Conservation (phyloP, 2,888 invertebrate genomes). For the Ophion ellenae region DNA sequence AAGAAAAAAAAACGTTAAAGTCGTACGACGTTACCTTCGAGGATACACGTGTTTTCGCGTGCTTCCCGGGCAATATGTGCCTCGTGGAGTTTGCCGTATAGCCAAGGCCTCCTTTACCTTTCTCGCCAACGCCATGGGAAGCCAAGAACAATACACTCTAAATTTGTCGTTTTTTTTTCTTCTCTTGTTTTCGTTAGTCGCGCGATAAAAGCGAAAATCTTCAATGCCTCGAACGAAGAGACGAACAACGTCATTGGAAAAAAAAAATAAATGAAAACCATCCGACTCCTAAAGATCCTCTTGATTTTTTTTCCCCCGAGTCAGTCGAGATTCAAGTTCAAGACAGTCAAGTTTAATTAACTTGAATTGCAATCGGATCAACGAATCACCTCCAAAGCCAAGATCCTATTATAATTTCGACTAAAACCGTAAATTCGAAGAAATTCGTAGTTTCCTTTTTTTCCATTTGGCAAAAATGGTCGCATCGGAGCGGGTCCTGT, state of each 20-base stretch:
- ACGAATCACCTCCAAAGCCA: no score
- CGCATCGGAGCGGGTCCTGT: conserved; percentile 10
- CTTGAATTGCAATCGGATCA: no score
- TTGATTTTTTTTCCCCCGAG: no score
- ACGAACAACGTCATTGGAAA: not conserved
- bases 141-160: conserved; percentile 58
- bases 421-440: no score
- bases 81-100: not conserved
- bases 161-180: conserved; percentile 50
- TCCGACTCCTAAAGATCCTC: no score
- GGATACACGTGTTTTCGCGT: conserved; percentile 29
- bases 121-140: conserved; percentile 41
- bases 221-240: not conserved
- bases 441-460: not conserved
- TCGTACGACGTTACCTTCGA: conserved; percentile 34
- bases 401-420: no score
- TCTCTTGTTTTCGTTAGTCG: conserved; percentile 17
- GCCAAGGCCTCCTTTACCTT: conserved; percentile 42
- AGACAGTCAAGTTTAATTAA: no score
- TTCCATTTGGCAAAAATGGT: not conserved
- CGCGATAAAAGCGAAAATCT: not conserved
- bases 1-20: not conserved
- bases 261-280: not conserved
- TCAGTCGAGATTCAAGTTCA: no score
- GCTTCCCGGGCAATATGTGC: not conserved